Evolutionary conservation across 2,113 vertebrate genomes (phyloP).

Genomic region (Malaclemys terrapin): DNA sequence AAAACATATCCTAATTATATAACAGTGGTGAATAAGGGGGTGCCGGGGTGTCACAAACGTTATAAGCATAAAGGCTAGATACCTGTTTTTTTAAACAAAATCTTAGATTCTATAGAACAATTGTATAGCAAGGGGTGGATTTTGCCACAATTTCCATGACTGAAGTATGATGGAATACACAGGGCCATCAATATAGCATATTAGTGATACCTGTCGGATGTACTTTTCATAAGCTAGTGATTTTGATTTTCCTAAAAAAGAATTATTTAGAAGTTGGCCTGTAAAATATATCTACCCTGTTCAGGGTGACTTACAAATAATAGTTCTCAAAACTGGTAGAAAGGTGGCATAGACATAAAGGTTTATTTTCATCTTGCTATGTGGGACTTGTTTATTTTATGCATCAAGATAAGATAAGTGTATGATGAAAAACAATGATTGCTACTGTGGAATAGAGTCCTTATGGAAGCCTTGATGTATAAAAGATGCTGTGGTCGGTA

Average conservation of each 20-base stretch:
- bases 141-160: slow-evolving; percentile 42
- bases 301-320: background rate
- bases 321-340: slow-evolving; percentile 14
- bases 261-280: background rate
- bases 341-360: slow-evolving; percentile 18
- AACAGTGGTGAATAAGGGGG: too few relatives aligned
- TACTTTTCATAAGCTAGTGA: slow-evolving; percentile 27
- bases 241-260: slow-evolving; percentile 52
- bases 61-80: background rate
- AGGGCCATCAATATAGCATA: background rate
- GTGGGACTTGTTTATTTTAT: slow-evolving; percentile 40
- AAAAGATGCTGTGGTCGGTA: background rate
- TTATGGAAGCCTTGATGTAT: background rate
- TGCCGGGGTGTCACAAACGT: too few relatives aligned
- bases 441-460: background rate
- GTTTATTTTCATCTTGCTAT: slow-evolving; percentile 23
- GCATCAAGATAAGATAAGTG: slow-evolving; percentile 5
- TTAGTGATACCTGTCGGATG: slow-evolving; percentile 24
- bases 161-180: background rate
- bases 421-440: slow-evolving; percentile 1
- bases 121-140: background rate
- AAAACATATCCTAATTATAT: too few relatives aligned
- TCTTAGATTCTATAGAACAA: background rate
- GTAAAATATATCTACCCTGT: background rate
- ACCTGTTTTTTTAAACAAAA: background rate